Evolutionary conservation across 1,140 invertebrate genomes (phyloP), one percentile per base, ranked within the genome.

Genomic region (Cydia splendana): DNA sequence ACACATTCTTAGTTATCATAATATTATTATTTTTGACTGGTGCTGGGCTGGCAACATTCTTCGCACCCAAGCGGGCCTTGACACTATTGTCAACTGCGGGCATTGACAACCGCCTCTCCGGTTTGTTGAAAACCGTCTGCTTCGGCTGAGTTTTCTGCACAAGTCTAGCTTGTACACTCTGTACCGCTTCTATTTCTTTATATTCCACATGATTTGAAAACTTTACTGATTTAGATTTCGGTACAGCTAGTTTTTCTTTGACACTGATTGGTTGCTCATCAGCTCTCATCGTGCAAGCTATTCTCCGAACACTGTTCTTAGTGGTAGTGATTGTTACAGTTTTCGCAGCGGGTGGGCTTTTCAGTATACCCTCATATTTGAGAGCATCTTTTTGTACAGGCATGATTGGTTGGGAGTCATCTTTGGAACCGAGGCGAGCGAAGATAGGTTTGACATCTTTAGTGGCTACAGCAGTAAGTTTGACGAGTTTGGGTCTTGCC

Each of bases 321-420:
- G 81, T 78, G 28, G 87, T 87, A 2, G 88, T 93, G 0, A 91
- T 88, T 7, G 90, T 92, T 18, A 93, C 88, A 1, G 86, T 79
- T 81, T 89, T 88, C 75, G 91, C 92, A 12, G 83, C 78, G 2
- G 82, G 76, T 15, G 81, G 75, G 9, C 75, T 79, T 85, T 94
- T 93, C 7, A 93, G 78, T 62, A 93, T 91, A n/a, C 90, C 91
- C 83, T 93, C 89, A 65, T 93, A 93, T 83, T 93, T 92, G 0
- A 93, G 80, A 10, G 92, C 90, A 38, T 92, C 91, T 76, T 91
- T 92, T 7, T 82, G 85, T 3, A 90, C 84, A 0, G 89, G 87
- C 7, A 88, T 84, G 0, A 71, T 34, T 34, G 71, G 79, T 12
- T 82, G 79, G 15, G 77, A 77, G 13, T 85, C 84, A 6, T 78